A percentile compares a stretch with the other conserved stretches of the same genome.
Conservation (phyloP, 2,797 vertebrate species). For the Heterohyrax brucei region DNA sequence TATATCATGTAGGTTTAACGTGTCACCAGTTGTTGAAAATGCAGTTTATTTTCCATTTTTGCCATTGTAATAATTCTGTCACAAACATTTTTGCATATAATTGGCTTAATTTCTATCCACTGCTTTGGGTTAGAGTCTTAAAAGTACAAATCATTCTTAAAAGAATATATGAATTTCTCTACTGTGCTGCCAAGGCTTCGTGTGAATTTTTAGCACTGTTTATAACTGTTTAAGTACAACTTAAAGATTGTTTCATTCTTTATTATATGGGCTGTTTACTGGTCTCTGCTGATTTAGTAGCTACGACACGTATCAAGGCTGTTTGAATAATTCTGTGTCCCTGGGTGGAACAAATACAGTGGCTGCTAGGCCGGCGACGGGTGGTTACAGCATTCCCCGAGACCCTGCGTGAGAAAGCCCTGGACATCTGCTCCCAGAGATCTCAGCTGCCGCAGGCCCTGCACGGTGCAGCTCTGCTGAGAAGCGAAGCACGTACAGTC, state of each 20-base stretch:
- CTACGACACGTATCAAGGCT: background rate
- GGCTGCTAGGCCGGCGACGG: background rate
- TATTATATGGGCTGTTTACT: background rate
- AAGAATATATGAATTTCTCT: slow-evolving; percentile 10
- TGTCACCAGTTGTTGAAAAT: background rate
- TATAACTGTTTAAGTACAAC: background rate
- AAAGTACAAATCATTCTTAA: slow-evolving; percentile 36
- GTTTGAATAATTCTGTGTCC: background rate
- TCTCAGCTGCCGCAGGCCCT: background rate
- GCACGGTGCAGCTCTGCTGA: background rate
- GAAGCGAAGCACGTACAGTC: background rate
- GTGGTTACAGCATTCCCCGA: background rate
- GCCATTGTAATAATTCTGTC: background rate
- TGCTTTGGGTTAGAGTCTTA: slow-evolving; percentile 29
- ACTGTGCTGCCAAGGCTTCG: background rate
- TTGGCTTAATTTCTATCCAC: slow-evolving; percentile 34
- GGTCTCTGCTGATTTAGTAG: background rate
- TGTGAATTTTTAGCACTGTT: background rate
- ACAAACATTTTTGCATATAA: slow-evolving; percentile 38
- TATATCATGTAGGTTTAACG: background rate
- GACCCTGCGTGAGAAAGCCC: too few relatives aligned
- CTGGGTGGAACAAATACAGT: background rate
- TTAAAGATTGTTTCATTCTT: slow-evolving; percentile 18
- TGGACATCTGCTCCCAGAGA: background rate
- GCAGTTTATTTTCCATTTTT: slow-evolving; percentile 26